Base-by-base conservation (phyloP, 2,113 vertebrate genomes). In the Speoplatyrhinus poulsoni region DNA sequence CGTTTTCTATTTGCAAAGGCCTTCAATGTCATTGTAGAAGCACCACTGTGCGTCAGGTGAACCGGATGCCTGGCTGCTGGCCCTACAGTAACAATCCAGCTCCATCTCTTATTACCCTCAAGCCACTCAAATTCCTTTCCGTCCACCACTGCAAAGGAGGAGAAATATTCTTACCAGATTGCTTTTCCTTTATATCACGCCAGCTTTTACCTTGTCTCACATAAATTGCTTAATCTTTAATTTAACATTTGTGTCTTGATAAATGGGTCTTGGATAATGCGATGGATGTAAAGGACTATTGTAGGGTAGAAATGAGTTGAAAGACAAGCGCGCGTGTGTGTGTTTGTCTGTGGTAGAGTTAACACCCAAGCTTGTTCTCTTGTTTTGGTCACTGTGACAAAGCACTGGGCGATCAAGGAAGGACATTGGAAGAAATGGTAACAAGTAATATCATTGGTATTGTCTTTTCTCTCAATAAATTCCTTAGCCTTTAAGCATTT, bases 121-220 rank as follows among this genome's bases (percentile, higher is more conserved):
- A 33, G 46, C 62, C 69, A 63, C 55, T 69, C 49, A 73, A 79
- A 75, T 60, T 62, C 69, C 50, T 58, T 65, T 33, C 72, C 54
- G 11, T 70, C 73, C 65, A 70, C 60, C 70, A 65, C 62, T 74
- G 63, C 60, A 82, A 71, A 76, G 60, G 62, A 81, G 72, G 65
- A 65, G 17, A 80, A 90, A 91, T 88, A 83, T 86, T 80, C 79
- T 89, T 83, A 82, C 76, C 80, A 87, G 81, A 85, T 85, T 84
- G 70, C 67, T 73, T 83, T 73, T 62, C 76, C 56, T 84, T 82
- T 72, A 55, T 65, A 62, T 70, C 57, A 8, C 46, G 7, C 49
- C 67, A 76, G 80, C 62, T 87, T 82, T 87, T 84, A 82, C 47
- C 58, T 83, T 83, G 83, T 86, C 71, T 74, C 76, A 79, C 76